Conservation (phyloP, 2,888 invertebrate species). For the Drosophila prolongata region DNA sequence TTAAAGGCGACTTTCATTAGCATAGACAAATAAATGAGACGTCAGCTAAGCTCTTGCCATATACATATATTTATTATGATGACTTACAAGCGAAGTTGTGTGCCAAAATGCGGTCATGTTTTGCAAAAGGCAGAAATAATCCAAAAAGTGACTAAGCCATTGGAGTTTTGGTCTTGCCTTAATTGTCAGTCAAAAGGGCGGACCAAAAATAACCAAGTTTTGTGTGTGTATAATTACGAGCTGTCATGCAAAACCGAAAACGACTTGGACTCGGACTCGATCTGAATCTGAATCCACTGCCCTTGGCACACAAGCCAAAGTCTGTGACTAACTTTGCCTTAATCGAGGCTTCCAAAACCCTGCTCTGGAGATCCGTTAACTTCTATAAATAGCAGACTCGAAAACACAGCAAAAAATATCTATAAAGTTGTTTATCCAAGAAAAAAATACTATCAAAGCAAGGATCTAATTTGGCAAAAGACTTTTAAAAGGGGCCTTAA, state of each 20-base stretch:
- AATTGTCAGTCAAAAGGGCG: constrained; percentile 22
- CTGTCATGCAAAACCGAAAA: constrained; percentile 33
- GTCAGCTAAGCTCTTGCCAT: constrained; percentile 19
- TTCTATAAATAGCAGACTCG: constrained; percentile 54
- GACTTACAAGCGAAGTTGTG: constrained; percentile 31
- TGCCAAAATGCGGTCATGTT: constrained; percentile 61
- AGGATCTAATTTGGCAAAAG: too few species aligned
- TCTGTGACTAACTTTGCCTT: constrained; percentile 70
- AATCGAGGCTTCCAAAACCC: constrained; percentile 38
- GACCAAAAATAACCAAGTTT: constrained; percentile 15
- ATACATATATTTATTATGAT: constrained; percentile 66
- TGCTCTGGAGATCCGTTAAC: constrained; percentile 55
- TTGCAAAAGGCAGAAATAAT: constrained; percentile 20
- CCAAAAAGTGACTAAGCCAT: constrained; percentile 53
- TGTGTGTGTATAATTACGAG: constrained; percentile 48
- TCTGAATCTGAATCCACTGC: constrained; percentile 41
- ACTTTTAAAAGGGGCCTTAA: too few species aligned
- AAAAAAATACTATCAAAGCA: too few species aligned
- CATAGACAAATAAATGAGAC: constrained; percentile 34
- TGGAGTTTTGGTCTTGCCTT: constrained; percentile 40
- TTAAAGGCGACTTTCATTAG: constrained; percentile 47
- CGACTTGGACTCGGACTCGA: constrained; percentile 23
- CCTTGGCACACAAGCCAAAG: constrained; percentile 71
- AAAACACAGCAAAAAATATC: neutral
- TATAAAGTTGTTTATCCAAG: neutral